Percentiles rank a stretch among this genome's conserved stretches.
These are phyloP conservation scores for Odontesthes bonariensis DNA, from an alignment of 2,113 vertebrate species.

Conservation along the genomic window DNA sequence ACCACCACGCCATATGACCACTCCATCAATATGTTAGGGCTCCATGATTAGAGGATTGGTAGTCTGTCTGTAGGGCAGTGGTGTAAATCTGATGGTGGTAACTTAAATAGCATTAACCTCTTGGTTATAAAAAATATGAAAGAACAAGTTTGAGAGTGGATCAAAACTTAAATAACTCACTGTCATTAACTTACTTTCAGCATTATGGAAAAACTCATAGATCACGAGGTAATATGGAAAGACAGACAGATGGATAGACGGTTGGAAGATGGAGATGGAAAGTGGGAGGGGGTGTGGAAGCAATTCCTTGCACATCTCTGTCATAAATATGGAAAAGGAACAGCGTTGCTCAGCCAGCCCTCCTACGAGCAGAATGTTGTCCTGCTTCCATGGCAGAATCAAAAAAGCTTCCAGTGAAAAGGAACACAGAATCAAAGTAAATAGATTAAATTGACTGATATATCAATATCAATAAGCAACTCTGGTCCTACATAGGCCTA, in stretches of 20 bases:
- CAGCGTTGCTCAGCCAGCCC: constrained; percentile 70
- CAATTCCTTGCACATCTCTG: constrained; percentile 69
- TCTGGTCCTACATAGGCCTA: background rate
- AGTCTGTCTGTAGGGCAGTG: background rate
- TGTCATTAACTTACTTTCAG: background rate
- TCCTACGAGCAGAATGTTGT: constrained; percentile 79
- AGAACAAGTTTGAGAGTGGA: background rate
- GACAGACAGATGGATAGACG: constrained; percentile 62
- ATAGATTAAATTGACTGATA: constrained; percentile 25
- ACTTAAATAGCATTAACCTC: background rate
- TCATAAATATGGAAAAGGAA: constrained; percentile 80
- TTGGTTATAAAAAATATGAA: background rate
- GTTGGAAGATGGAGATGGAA: constrained; percentile 51
- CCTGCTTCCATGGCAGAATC: constrained; percentile 55
- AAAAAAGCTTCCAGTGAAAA: constrained; percentile 35
- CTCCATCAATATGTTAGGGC: background rate
- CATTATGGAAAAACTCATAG: constrained; percentile 21
- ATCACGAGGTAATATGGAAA: constrained; percentile 48
- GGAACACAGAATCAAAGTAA: constrained; percentile 41
- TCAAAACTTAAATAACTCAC: background rate
- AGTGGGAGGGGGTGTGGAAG: constrained; percentile 66
- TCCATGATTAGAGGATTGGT: background rate
- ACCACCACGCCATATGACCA: background rate
- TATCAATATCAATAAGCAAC: background rate
- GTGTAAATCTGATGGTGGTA: background rate